Percentiles rank a stretch among this genome's conserved stretches.
phyloP scores from a whole-genome alignment of 2,888 invertebrate species.

The Erebia aethiops region DNA sequence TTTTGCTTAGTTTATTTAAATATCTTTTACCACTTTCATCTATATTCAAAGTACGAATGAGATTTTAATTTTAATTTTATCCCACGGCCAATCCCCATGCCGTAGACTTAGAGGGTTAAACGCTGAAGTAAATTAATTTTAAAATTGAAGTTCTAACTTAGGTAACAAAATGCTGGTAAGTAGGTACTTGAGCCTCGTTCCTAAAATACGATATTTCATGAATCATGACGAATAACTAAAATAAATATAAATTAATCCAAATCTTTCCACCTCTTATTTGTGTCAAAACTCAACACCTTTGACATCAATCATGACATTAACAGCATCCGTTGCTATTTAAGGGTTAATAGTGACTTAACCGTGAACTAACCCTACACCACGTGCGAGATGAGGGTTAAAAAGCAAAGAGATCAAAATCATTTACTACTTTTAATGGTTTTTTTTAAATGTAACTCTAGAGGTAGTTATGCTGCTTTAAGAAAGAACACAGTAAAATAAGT shows the following conservation, averaged over 20 bases:
- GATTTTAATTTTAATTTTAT: too few relatives aligned
- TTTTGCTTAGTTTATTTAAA: too few relatives aligned
- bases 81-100: too few relatives aligned
- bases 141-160: too few relatives aligned
- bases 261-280: neutral
- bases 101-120: too few relatives aligned
- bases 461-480: too few relatives aligned
- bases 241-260: neutral
- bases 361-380: constrained; percentile 61
- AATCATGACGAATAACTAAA: neutral
- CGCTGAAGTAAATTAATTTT: too few relatives aligned
- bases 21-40: too few relatives aligned
- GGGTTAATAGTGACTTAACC: constrained; percentile 66
- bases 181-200: neutral
- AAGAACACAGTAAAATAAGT: too few relatives aligned
- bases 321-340: constrained; percentile 68
- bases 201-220: neutral
- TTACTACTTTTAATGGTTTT: neutral
- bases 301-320: constrained; percentile 25
- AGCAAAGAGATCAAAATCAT: constrained; percentile 32
- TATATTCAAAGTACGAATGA: too few relatives aligned
- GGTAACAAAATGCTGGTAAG: neutral
- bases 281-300: constrained; percentile 17
- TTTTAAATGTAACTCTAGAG: too few relatives aligned
- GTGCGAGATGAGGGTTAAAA: constrained; percentile 70